A percentile compares a stretch with the other conserved stretches of the same genome.
phyloP scores from a whole-genome alignment of 2,113 vertebrate genomes.

The Rhynchomys soricoides region DNA sequence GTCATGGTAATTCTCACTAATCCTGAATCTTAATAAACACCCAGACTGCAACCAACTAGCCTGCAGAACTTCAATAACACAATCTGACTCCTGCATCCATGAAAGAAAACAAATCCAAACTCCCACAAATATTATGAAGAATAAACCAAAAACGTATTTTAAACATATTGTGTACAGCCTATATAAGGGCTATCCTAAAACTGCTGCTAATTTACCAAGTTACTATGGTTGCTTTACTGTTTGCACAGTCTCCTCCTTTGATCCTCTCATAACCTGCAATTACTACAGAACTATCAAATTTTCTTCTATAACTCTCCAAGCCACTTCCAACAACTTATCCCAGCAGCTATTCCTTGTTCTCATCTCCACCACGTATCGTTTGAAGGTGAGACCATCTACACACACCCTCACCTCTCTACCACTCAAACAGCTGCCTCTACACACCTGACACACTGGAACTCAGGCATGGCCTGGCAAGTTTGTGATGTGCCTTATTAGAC shows the following conservation, averaged over 20 bases:
- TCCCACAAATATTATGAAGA: neutral
- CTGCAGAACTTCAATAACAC: neutral
- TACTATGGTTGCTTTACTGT: neutral
- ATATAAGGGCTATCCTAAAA: neutral
- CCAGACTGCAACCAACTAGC: neutral
- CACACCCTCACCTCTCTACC: neutral
- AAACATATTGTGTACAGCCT: neutral
- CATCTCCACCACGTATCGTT: neutral
- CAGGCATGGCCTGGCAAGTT: neutral
- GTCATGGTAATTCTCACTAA: neutral
- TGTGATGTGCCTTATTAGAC: neutral
- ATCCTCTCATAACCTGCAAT: neutral
- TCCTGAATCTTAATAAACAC: neutral
- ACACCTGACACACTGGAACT: neutral
- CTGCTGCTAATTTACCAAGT: neutral
- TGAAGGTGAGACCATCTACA: neutral
- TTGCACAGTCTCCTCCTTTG: neutral
- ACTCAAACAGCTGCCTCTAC: neutral
- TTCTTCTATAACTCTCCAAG: constrained; percentile 15
- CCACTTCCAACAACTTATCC: neutral
- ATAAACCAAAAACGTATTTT: neutral
- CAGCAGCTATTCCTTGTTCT: neutral
- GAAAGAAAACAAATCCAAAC: constrained; percentile 20
- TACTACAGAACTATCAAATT: neutral
- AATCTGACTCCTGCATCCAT: constrained; percentile 1